phyloP scores from a whole-genome alignment of 2,888 invertebrate species.

The Leptopilina drosophilae region DNA sequence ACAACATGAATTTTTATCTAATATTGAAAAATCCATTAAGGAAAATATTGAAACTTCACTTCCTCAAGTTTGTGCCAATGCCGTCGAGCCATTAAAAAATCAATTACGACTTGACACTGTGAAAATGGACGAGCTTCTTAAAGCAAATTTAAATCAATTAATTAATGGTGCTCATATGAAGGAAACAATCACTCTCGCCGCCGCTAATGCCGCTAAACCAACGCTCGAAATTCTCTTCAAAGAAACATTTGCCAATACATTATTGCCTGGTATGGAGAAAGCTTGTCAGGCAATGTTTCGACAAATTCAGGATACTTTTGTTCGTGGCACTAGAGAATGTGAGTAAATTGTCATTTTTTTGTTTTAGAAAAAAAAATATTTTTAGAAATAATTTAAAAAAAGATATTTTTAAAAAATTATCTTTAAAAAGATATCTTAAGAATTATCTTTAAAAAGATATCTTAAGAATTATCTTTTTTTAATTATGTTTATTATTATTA shows the following conservation, averaged over 20 bases:
- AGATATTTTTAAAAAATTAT: no score
- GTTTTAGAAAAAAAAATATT: no score
- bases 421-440: no score
- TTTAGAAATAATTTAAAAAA: background rate
- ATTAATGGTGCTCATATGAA: slow-evolving; percentile 85
- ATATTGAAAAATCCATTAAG: slow-evolving; percentile 75
- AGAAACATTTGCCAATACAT: slow-evolving; percentile 85
- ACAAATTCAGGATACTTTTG: slow-evolving; percentile 93
- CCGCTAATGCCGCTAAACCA: slow-evolving; percentile 84
- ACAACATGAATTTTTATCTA: slow-evolving; percentile 68
- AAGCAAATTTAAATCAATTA: slow-evolving; percentile 88
- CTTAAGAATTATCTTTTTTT: no score
- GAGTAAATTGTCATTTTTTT: slow-evolving; percentile 71
- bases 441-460: no score
- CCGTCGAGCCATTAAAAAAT: slow-evolving; percentile 85
- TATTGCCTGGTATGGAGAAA: slow-evolving; percentile 92
- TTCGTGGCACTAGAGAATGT: slow-evolving; percentile 94
- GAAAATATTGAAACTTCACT: slow-evolving; percentile 78
- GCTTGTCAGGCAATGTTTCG: slow-evolving; percentile 91
- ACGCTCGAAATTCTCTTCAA: slow-evolving; percentile 87
- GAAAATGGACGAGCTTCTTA: slow-evolving; percentile 85
- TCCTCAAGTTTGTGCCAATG: slow-evolving; percentile 81
- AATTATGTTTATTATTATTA: no score
- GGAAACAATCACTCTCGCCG: slow-evolving; percentile 85
- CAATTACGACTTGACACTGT: slow-evolving; percentile 79